Base-by-base conservation (phyloP, 2,797 vertebrate species). In the Selene dorsalis region DNA sequence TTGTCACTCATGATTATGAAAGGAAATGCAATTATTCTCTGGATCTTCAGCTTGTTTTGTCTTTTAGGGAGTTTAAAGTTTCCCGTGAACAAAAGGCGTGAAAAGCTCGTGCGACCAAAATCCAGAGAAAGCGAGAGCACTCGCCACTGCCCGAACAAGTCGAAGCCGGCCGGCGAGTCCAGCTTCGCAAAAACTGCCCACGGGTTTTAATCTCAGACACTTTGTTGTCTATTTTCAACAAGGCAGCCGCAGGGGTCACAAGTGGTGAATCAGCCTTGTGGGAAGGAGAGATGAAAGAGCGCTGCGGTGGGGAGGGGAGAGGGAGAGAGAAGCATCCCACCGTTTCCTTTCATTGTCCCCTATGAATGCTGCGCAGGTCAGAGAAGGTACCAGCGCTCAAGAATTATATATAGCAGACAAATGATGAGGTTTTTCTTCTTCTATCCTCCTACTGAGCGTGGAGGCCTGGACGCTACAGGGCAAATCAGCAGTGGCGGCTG, bases 221-320 rank as follows among this genome's bases (percentile, higher is more conserved):
- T 93, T 89, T 92, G 91, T 91, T 91, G 93, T 93, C 89, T 94
- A 91, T 93, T 93, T 91, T 74, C 80, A 83, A 88, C 83, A 26
- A 87, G 83, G 86, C 69, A 68, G 86, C 82, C 72, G 24, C 87
- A 83, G 90, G 77, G 91, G 91, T 94, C 91, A 90, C 85, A 64
- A 76, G 87, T 45, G 87, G 88, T 93, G 93, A 93, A 88, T 93
- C 91, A 93, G 89, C 83, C 86, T 87, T 84, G 91, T 93, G 91
- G 93, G 91, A 91, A 86, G 90, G 56, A 87, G 84, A 87, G 90
- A 93, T 93, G 88, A 91, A 90, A 91, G 86, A 84, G 86, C 24
- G 52, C 59, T 22, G 77, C 55, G 12, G 79, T 32, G 72, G 78
- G 78, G 84, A 84, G 83, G 89, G 85, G 81, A 69, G 82, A 68